These are phyloP conservation scores for Nibea coibor DNA, from an alignment of 2,113 vertebrate species.

Conservation along the genomic window DNA sequence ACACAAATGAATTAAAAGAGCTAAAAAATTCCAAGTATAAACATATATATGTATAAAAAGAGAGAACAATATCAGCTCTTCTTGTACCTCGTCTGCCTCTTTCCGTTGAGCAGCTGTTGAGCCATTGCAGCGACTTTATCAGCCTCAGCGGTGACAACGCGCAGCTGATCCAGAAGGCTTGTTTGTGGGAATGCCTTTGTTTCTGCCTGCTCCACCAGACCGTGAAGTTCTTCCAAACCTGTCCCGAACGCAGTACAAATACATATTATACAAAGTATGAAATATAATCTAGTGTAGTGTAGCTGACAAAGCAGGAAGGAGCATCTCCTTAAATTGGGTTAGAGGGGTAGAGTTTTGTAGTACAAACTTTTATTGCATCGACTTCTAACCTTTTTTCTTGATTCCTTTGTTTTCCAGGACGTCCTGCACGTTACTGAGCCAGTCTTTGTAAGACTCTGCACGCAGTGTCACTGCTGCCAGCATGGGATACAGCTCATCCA, in stretches of 20 bases:
- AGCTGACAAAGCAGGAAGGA: not conserved
- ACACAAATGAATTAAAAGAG: slow-evolving; percentile 16
- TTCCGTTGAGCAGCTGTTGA: slow-evolving; percentile 95
- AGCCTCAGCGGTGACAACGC: slow-evolving; percentile 87
- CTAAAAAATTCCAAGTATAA: not conserved
- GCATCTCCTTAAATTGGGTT: not conserved
- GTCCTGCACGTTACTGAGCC: slow-evolving; percentile 89
- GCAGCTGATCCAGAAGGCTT: slow-evolving; percentile 88
- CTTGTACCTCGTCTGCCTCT: slow-evolving; percentile 92
- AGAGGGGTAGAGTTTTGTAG: not conserved
- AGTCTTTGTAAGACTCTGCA: slow-evolving; percentile 91
- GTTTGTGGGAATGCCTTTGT: slow-evolving; percentile 89
- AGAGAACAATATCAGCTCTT: not conserved
- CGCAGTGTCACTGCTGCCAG: slow-evolving; percentile 88
- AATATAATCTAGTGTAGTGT: not conserved
- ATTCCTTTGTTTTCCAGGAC: slow-evolving; percentile 89
- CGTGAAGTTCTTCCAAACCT: slow-evolving; percentile 92
- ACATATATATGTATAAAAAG: no score
- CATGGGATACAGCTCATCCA: slow-evolving; percentile 90
- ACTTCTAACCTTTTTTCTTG: slow-evolving; percentile 89
- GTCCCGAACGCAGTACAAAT: slow-evolving; percentile 13
- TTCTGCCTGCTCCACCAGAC: slow-evolving; percentile 92
- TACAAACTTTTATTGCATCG: not conserved
- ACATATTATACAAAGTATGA: not conserved
- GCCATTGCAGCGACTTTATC: slow-evolving; percentile 94